Conservation (phyloP, 2,113 vertebrate species). For the Pimephales promelas region DNA sequence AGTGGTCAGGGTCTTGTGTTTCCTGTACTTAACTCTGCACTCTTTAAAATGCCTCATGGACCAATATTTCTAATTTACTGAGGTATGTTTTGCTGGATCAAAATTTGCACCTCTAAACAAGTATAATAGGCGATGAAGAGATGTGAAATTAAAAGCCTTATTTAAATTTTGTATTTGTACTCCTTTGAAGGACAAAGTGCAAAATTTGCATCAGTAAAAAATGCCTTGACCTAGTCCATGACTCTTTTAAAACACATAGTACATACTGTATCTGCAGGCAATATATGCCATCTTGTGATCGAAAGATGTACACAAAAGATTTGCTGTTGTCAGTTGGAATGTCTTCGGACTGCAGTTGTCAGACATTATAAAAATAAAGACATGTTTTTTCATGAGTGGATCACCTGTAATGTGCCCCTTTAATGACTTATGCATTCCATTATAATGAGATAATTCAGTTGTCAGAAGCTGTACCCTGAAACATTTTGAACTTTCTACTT, state of each 20-base stretch:
- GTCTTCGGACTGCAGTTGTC: conserved; percentile 73
- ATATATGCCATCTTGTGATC: conserved; percentile 63
- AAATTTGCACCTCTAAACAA: conserved; percentile 27
- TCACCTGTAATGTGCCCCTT: conserved; percentile 9
- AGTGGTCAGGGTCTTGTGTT: conserved; percentile 73
- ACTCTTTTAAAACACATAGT: conserved; percentile 62
- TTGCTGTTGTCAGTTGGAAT: conserved; percentile 72
- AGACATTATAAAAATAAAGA: conserved; percentile 70
- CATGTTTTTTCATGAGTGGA: conserved; percentile 58
- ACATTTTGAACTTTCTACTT: not conserved
- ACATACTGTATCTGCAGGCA: conserved; percentile 59
- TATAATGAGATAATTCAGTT: not conserved
- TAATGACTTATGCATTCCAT: not conserved
- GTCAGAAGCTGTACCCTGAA: not conserved
- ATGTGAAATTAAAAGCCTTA: not conserved
- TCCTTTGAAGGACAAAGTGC: conserved; percentile 6
- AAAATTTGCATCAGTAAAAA: conserved; percentile 28
- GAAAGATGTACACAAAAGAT: conserved; percentile 70
- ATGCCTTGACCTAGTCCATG: conserved; percentile 33
- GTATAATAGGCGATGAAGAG: not conserved
- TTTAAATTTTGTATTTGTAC: not conserved
- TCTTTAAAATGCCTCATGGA: conserved; percentile 65
- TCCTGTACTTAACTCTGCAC: conserved; percentile 65
- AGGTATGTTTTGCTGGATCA: conserved; percentile 23
- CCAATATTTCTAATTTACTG: conserved; percentile 39